Base-by-base conservation (phyloP, 2,113 vertebrate genomes). In the Myocastor coypus region DNA sequence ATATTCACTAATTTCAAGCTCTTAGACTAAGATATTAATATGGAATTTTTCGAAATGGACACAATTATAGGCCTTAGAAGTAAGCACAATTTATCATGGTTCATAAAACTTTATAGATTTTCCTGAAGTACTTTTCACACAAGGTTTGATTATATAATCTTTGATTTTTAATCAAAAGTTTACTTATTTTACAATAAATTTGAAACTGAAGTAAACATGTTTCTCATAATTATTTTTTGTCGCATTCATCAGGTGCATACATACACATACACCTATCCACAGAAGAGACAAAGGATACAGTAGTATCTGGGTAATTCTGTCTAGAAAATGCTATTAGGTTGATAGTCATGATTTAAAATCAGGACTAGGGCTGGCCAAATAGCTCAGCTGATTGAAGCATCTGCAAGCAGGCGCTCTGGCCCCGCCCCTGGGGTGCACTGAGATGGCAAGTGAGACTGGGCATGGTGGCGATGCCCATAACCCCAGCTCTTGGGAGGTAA, bases 1-100 rank as follows among this genome's bases (percentile, higher is more conserved):
- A 81, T 85, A 87, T 94, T 88, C 69, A 94, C 34, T 91, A 89
- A 90, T 84, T 95, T 92, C 17, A 95, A 61, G 92, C 93, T 37
- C 81, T 61, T 78, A n/a, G 40, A 75, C 61, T 95, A 97, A 80
- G 34, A 87, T 42, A 50, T 7, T 81, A 69, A 91, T 71, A 75
- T 89, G 59, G 52, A 57, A 30, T 83, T 80, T 89, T 83, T 30
- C 11, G 69, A 96, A 96, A 95, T 19, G 19, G 30, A 91, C 12
- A 80, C 24, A 93, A 93, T 95, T 82, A 78, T 0, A 92, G 84
- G 66, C 19, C 57, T 92, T 84, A 92, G 57, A 90, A 89, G 73
- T 87, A 90, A 94, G 63, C 68, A 91, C 63, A 34, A 73, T 90
- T 95, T 64, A 77, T 63, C 89, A 80, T 77, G 13, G 59, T 75